Conservation (phyloP, 2,888 invertebrate species). For the Agriopis leucophaearia region DNA sequence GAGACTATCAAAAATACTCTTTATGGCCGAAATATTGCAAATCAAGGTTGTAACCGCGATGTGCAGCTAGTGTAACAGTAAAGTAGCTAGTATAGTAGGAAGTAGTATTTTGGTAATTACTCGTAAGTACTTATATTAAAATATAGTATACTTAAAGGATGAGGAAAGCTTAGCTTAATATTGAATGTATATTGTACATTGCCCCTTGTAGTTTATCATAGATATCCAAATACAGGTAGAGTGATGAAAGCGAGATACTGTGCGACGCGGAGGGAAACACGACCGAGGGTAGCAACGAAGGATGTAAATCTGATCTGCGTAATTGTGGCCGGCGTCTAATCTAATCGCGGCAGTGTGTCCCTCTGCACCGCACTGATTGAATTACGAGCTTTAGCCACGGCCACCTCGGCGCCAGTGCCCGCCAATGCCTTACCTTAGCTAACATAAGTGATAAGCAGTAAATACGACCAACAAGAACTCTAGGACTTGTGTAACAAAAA, state of each 20-base stretch:
- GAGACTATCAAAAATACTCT: too few relatives aligned
- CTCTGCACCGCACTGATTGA: conserved; percentile 79
- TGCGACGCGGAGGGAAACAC: conserved; percentile 3
- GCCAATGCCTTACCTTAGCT: conserved; percentile 24
- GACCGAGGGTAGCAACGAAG: conserved; percentile 49
- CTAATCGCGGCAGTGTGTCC: conserved; percentile 79
- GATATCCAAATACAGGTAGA: conserved; percentile 21
- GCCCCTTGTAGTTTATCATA: not conserved
- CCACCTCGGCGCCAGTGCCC: conserved; percentile 40
- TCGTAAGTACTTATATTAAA: too few relatives aligned
- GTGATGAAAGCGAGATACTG: conserved; percentile 22
- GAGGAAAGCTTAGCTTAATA: too few relatives aligned
- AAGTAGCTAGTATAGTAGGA: too few relatives aligned
- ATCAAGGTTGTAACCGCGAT: too few relatives aligned
- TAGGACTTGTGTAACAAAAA: conserved; percentile 3
- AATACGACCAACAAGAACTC: not conserved
- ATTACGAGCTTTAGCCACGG: conserved; percentile 66
- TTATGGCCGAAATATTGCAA: too few relatives aligned
- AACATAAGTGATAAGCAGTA: conserved; percentile 8
- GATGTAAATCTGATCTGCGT: conserved; percentile 83
- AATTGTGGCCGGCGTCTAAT: conserved; percentile 85
- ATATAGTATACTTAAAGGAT: too few relatives aligned
- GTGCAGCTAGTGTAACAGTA: too few relatives aligned
- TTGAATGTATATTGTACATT: not conserved
- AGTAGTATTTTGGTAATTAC: too few relatives aligned